Percentiles rank a stretch among this genome's conserved stretches.
These are phyloP conservation scores for Dilophus febrilis DNA, from an alignment of 2,888 invertebrate genomes.

Conservation along the genomic window DNA sequence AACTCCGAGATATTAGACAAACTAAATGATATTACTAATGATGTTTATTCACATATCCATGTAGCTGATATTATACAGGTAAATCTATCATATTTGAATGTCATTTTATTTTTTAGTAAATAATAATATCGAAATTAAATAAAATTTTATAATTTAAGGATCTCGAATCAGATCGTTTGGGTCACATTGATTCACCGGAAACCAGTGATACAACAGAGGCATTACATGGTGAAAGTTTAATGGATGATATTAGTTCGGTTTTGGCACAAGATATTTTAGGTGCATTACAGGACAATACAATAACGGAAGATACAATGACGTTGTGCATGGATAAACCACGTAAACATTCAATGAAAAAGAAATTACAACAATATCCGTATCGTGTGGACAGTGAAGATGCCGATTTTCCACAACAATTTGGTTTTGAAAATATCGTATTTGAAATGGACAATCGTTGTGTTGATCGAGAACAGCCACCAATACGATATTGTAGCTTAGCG, in stretches of 20 bases:
- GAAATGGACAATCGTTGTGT: slow-evolving; percentile 34
- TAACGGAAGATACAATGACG: slow-evolving; percentile 54
- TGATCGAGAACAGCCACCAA: slow-evolving; percentile 30
- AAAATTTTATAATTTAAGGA: slow-evolving; percentile 25
- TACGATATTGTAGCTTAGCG: slow-evolving; percentile 61
- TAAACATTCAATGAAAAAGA: slow-evolving; percentile 4
- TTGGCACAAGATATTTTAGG: slow-evolving; percentile 49
- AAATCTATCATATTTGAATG: not conserved
- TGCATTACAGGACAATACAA: slow-evolving; percentile 49
- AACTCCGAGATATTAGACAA: slow-evolving; percentile 48
- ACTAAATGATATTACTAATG: slow-evolving; percentile 6
- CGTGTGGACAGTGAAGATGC: slow-evolving; percentile 15
- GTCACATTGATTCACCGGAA: slow-evolving; percentile 72
- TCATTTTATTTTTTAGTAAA: no score
- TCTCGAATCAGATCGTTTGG: slow-evolving; percentile 34
- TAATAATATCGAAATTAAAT: not conserved
- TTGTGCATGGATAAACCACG: slow-evolving; percentile 34
- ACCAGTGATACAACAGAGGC: slow-evolving; percentile 58
- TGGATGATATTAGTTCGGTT: slow-evolving; percentile 64
- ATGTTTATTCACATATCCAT: slow-evolving; percentile 16
- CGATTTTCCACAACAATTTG: slow-evolving; percentile 36
- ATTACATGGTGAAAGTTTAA: slow-evolving; percentile 58
- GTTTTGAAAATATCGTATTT: slow-evolving; percentile 56
- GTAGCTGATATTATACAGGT: slow-evolving; percentile 28
- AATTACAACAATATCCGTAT: not conserved